Evolutionary conservation across 2,888 invertebrate species (phyloP).

Genomic region (Tuberolachnus salignus): DNA sequence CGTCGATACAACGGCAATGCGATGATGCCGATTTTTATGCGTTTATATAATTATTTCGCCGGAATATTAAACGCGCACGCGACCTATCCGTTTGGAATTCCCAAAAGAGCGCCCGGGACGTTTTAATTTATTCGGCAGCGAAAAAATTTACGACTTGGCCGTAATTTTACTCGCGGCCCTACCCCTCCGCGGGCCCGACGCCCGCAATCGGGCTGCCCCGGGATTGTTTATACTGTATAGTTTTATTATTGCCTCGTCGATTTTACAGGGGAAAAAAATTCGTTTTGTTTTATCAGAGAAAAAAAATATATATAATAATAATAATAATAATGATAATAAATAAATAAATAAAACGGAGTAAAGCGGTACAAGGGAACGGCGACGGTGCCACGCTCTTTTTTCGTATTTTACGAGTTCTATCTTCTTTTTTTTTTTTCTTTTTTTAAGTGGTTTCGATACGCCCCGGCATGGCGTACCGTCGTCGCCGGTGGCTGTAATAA

Average conservation of each 20-base stretch:
- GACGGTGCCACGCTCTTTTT: background rate
- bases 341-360: background rate
- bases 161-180: constrained; percentile 1
- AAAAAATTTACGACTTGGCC: constrained; percentile 34
- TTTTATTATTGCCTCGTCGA: constrained; percentile 26
- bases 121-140: constrained; percentile 35
- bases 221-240: background rate
- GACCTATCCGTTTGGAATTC: background rate
- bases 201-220: no score
- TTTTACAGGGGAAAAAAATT: background rate
- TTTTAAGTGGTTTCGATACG: background rate
- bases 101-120: background rate
- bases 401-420: constrained; percentile 24
- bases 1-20: background rate
- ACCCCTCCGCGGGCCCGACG: no score
- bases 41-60: background rate
- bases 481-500: background rate
- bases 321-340: no score
- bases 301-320: no score
- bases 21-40: background rate
- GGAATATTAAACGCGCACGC: no score
- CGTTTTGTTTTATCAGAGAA: constrained; percentile 12
- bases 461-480: background rate
- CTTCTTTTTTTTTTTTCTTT: constrained; percentile 17
- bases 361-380: background rate